Percentiles rank a stretch among this genome's conserved stretches.
Conservation (phyloP, 2,797 vertebrate species). For the Lepilemur ruficaudatus region DNA sequence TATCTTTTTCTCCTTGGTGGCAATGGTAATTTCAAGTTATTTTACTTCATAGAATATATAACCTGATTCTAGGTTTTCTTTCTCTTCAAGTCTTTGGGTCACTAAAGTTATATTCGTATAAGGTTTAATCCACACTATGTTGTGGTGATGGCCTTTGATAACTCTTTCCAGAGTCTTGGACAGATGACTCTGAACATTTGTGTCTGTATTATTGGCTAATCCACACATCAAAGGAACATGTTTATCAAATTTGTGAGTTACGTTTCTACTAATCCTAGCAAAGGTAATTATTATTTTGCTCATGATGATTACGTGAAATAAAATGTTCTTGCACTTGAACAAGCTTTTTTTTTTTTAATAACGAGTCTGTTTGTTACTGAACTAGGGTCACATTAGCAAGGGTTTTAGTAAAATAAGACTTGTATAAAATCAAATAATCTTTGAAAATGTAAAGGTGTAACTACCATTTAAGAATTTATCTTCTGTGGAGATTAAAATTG, state of each 20-base stretch:
- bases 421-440: background rate
- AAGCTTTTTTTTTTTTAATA: background rate
- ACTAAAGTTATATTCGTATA: background rate
- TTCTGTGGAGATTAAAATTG: background rate
- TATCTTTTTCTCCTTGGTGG: background rate
- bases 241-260: background rate
- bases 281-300: slow-evolving; percentile 5
- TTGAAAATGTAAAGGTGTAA: background rate
- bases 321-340: slow-evolving; percentile 43
- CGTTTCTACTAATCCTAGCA: background rate
- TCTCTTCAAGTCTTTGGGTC: background rate
- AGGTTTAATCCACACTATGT: background rate
- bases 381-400: background rate
- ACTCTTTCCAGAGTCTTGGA: background rate
- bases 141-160: background rate
- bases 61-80: background rate
- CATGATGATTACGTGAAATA: slow-evolving; percentile 42
- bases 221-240: background rate
- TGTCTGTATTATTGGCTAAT: background rate
- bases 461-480: background rate
- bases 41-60: background rate
- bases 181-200: background rate
- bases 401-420: slow-evolving; percentile 2
- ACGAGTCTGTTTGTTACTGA: slow-evolving; percentile 42
- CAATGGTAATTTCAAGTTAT: background rate